Percentiles rank a stretch among this genome's conserved stretches.
Evolutionary conservation across 37 sponge, comb jelly and placozoan species (phyloP).

Genomic region (Diacarnus erythraeanus): DNA sequence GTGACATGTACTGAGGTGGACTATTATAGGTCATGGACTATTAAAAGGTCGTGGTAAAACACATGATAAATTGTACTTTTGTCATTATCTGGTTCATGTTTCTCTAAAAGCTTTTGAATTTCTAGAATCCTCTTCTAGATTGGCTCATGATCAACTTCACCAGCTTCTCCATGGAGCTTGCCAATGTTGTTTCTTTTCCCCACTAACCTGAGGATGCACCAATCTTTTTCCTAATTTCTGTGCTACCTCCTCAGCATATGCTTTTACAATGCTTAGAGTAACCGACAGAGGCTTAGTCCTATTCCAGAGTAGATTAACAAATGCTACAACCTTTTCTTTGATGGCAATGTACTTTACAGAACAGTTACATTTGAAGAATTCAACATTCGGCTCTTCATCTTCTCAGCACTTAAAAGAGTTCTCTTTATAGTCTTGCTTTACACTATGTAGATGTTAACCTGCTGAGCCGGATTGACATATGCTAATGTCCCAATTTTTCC

Average conservation of each 20-base stretch:
- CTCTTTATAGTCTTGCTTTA: background rate
- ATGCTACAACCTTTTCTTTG: background rate
- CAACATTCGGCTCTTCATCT: background rate
- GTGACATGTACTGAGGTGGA: background rate
- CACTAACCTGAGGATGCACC: background rate
- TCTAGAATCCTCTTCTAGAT: background rate
- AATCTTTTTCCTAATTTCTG: background rate
- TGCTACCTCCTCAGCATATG: background rate
- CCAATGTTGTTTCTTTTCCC: background rate
- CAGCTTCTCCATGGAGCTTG: background rate
- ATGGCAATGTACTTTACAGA: background rate
- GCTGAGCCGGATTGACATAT: background rate
- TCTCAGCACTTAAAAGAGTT: no score
- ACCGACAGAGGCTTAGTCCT: background rate
- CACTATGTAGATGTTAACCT: no score
- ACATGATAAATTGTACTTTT: no score
- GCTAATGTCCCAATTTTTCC: background rate
- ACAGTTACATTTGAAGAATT: background rate
- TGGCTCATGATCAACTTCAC: constrained; percentile 4
- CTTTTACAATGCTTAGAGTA: background rate
- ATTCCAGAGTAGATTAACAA: background rate
- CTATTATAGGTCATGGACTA: background rate
- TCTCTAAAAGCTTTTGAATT: background rate
- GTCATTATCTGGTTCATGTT: no score
- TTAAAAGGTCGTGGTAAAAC: no score